Percentiles rank a stretch among this genome's conserved stretches.
Conservation (phyloP, 2,113 vertebrate genomes). For the Natator depressus region DNA sequence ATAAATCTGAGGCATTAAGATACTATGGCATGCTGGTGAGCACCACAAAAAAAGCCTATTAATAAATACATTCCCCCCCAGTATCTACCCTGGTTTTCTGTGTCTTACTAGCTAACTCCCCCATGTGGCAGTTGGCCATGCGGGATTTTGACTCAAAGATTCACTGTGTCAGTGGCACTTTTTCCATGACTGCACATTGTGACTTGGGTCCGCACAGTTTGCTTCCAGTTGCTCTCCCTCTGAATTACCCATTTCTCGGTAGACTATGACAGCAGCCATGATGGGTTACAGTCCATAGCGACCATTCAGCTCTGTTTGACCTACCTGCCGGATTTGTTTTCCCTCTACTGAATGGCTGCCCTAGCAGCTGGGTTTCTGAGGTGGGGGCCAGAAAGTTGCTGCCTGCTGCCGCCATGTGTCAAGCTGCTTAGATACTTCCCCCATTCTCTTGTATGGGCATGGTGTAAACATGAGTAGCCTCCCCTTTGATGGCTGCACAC, state of each 20-base stretch:
- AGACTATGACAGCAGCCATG: neutral
- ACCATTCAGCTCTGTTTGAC: rapidly evolving
- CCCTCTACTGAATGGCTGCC: neutral
- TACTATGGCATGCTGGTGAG: neutral
- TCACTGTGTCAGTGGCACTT: neutral
- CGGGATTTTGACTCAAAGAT: neutral
- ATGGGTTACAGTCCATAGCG: neutral
- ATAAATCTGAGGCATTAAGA: neutral
- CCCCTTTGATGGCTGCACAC: neutral
- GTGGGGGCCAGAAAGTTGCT: rapidly evolving
- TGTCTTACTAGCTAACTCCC: neutral
- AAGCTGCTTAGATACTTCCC: slow-evolving; percentile 1
- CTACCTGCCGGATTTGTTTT: rapidly evolving
- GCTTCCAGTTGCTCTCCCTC: neutral
- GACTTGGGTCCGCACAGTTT: neutral
- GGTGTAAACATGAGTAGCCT: neutral
- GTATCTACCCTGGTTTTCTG: neutral
- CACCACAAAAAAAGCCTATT: neutral
- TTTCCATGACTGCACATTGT: neutral
- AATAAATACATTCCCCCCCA: neutral
- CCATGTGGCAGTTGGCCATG: neutral
- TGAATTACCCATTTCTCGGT: rapidly evolving
- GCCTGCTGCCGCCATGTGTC: neutral
- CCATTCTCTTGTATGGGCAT: neutral
- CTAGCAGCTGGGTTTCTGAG: neutral